These are phyloP conservation scores for Drosophila silvestris DNA, from an alignment of 2,888 invertebrate genomes.

Conservation along the genomic window DNA sequence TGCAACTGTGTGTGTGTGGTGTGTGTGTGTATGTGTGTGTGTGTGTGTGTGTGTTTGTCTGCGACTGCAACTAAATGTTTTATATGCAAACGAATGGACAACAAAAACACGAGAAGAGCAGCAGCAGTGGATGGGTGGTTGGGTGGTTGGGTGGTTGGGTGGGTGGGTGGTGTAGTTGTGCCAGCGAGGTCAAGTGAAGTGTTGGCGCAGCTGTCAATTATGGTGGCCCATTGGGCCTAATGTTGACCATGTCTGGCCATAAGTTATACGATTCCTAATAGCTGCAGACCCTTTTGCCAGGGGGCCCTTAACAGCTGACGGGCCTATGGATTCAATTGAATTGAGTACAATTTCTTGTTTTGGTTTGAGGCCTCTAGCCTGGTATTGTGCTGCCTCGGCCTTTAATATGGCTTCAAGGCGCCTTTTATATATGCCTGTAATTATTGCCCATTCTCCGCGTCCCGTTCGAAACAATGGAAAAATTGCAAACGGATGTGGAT, in stretches of 20 bases:
- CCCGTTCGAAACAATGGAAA: constrained; percentile 56
- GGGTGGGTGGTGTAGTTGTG: not conserved
- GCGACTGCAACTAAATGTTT: constrained; percentile 49
- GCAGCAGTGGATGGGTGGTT: not conserved
- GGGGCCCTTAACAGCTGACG: constrained; percentile 46
- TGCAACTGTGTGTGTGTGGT: not conserved
- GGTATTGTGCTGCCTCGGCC: not conserved
- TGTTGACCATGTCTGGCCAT: constrained; percentile 42
- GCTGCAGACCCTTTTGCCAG: constrained; percentile 12
- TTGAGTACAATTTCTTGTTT: constrained; percentile 22
- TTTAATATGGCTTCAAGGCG: constrained; percentile 50
- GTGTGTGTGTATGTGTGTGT: not conserved
- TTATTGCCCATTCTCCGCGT: constrained; percentile 12
- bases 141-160: not conserved
- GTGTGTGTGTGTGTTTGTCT: constrained; percentile 1
- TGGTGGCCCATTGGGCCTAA: constrained; percentile 52
- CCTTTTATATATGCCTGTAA: constrained; percentile 42
- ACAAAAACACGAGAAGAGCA: not conserved
- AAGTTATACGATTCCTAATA: constrained; percentile 60
- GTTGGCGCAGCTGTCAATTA: constrained; percentile 69
- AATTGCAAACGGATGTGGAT: constrained; percentile 67
- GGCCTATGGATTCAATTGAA: constrained; percentile 25
- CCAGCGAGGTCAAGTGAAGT: constrained; percentile 39
- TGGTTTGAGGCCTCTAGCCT: constrained; percentile 1
- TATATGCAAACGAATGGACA: constrained; percentile 42